Base-by-base conservation (phyloP, 2,888 invertebrate species). In the Sicus ferrugineus region DNA sequence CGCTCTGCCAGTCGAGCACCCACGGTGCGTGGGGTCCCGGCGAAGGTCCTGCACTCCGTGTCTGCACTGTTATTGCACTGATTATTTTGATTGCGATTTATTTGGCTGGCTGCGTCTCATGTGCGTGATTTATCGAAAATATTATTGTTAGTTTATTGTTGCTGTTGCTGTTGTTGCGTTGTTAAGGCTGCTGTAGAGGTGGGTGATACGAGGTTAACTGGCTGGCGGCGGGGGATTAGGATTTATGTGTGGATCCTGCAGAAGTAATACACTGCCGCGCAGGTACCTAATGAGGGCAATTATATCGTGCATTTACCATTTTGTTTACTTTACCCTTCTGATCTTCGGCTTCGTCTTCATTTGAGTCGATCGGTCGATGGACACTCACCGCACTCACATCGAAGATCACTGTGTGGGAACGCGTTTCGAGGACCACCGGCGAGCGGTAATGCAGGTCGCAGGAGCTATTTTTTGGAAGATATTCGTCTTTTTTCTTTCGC, bases 51-150 rank as follows among this genome's bases (percentile, higher is more conserved):
- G 42, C 42, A 9, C 7, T n/a, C 14, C 14, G 42, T 7, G 2
- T 42, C 42, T n/a, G n/a, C n/a, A n/a, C 42, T 61, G 61, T 61
- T 61, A 23, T 21, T 42, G 26, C 34, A 1, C 59, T 59, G 59
- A 59, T 61, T 61, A 61, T 61, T 61, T 61, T 61, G 61, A 61
- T 61, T 61, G 42, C 61, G 42, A 61, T 61, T 61, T 61, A 61
- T 61, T 38, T 61, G 38, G 11, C 42, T 61, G 16, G 42, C 42
- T 34, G 61, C 61, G 9, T 31, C 42, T 61, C 26, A 34, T 61
- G 23, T 34, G n/a, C 23, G 14, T 61, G 61, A 61, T 61, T 61
- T 61, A 61, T 61, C 42, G 61, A 42, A 61, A 61, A 61, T 61
- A 34, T 21, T 42, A 26, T 54, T 54, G 16, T 54, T 59, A 23